A percentile compares a stretch with the other conserved stretches of the same genome.
phyloP scores from a whole-genome alignment of 2,888 invertebrate genomes.

The Leptopilina myrica region DNA sequence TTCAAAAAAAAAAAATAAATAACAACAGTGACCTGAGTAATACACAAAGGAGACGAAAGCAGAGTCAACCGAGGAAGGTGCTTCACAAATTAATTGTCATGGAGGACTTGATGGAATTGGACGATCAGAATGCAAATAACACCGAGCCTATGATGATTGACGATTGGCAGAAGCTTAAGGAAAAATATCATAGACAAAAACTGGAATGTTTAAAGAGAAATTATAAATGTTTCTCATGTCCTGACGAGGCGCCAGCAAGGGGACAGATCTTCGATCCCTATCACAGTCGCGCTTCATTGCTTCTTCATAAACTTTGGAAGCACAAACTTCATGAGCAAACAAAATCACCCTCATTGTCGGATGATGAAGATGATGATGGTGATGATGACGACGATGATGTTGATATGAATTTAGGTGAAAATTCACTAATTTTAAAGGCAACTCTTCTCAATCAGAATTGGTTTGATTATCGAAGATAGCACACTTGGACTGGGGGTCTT shows the following conservation, averaged over 20 bases:
- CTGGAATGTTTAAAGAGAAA: constrained; percentile 54
- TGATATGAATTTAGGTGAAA: neutral
- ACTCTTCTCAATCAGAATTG: constrained; percentile 63
- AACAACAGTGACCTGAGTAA: constrained; percentile 18
- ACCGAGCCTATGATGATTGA: constrained; percentile 8
- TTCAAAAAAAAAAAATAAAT: neutral
- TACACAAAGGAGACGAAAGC: constrained; percentile 77
- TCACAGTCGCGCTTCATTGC: constrained; percentile 76
- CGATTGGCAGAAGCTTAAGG: neutral
- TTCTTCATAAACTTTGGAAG: constrained; percentile 78
- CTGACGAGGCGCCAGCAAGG: constrained; percentile 73
- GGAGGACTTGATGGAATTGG: constrained; percentile 25
- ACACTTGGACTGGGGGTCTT: constrained; percentile 42
- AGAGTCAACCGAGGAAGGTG: constrained; percentile 78
- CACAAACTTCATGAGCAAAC: constrained; percentile 68
- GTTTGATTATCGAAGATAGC: constrained; percentile 64
- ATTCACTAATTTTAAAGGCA: constrained; percentile 62
- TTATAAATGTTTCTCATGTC: constrained; percentile 66
- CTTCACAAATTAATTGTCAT: constrained; percentile 62
- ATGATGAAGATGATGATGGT: constrained; percentile 17
- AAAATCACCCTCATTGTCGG: neutral
- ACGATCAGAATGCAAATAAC: constrained; percentile 44
- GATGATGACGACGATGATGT: neutral
- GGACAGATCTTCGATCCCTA: constrained; percentile 75
- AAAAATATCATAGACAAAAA: constrained; percentile 8